Evolutionary conservation across 2,113 vertebrate species (phyloP), one percentile per base, ranked within the genome.

Genomic region (Thryonomys swinderianus): DNA sequence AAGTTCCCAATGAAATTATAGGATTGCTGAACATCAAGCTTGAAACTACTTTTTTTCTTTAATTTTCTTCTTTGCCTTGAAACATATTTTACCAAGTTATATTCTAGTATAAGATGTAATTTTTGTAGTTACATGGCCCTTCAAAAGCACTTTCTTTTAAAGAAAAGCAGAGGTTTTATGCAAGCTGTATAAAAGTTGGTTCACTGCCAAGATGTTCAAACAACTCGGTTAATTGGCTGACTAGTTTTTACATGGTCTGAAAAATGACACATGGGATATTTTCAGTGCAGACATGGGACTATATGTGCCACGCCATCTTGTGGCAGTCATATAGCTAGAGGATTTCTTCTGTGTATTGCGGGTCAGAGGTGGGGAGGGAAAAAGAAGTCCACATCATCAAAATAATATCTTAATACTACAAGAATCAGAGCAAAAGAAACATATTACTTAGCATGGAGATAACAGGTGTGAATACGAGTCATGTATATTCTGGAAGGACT

Each of bases 101-200:
- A 10, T 37, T 73, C 83, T 53, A 40, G 48, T 55, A 32, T 4
- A 76, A 88, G 37, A 21, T 37, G 5, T 27, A 59, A 23, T n/a
- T 57, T 64, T 42, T 81, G 57, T 40, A 42, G n/a, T 64, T 76
- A 67, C 1, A 0, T 30, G 21, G 80, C 51, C 66, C 82, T 81
- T 88, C 61, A 20, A 85, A 93, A 90, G 18, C 45, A 64, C 13
- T 45, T 30, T 57, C 83, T 93, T 96, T 51, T 67, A 74, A 80
- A 74, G 9, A 57, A 88, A 76, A 95, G 45, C 78, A 71, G 85
- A 61, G 57, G 53, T 74, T 71, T 30, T 6, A 21, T 80, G 25
- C 40, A 57, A 34, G 67, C 74, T 53, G 17, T 30, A 1, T 90
- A 40, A 51, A 4, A 6, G 34, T 51, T 93, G n/a, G 40, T 88